These are phyloP conservation scores for Drosophila athabasca DNA, from an alignment of 1,140 invertebrate species.

Conservation along the genomic window DNA sequence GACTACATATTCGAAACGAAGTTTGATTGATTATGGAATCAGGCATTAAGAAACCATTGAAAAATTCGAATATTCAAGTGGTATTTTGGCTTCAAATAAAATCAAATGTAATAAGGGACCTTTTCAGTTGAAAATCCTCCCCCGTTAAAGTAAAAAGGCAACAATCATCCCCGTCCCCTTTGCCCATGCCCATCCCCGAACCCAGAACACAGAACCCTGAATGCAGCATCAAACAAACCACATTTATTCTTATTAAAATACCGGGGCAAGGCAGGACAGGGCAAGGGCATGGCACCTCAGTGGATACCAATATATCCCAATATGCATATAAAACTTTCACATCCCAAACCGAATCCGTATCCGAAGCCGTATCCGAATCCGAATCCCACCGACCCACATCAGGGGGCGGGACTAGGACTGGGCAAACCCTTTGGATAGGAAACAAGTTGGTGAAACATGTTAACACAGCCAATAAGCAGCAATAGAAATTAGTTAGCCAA, in stretches of 20 bases:
- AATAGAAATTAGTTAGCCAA: slow-evolving; percentile 81
- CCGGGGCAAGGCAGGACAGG: slow-evolving; percentile 6
- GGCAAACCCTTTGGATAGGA: slow-evolving; percentile 63
- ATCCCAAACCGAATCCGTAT: slow-evolving; percentile 16
- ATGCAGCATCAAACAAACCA: slow-evolving; percentile 70
- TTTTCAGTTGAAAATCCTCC: background rate
- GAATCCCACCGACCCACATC: slow-evolving; percentile 1
- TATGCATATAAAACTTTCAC: slow-evolving; percentile 71
- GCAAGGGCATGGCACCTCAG: slow-evolving; percentile 29
- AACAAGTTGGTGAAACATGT: slow-evolving; percentile 81
- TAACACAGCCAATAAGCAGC: slow-evolving; percentile 81
- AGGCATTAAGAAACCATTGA: background rate
- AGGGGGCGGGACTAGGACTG: background rate
- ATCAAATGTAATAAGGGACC: background rate
- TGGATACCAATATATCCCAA: slow-evolving; percentile 58
- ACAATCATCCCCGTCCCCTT: background rate
- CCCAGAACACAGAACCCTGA: background rate
- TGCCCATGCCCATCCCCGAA: no score
- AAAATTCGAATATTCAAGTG: background rate
- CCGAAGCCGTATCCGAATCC: slow-evolving; percentile 1
- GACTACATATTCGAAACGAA: background rate
- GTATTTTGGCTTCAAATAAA: background rate
- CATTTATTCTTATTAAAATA: slow-evolving; percentile 79
- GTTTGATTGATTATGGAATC: slow-evolving; percentile 26
- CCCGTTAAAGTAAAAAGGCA: slow-evolving; percentile 21